Evolutionary conservation across 2,113 vertebrate genomes (phyloP), one percentile per base, ranked within the genome.

Genomic region (Cynoglossus semilaevis): DNA sequence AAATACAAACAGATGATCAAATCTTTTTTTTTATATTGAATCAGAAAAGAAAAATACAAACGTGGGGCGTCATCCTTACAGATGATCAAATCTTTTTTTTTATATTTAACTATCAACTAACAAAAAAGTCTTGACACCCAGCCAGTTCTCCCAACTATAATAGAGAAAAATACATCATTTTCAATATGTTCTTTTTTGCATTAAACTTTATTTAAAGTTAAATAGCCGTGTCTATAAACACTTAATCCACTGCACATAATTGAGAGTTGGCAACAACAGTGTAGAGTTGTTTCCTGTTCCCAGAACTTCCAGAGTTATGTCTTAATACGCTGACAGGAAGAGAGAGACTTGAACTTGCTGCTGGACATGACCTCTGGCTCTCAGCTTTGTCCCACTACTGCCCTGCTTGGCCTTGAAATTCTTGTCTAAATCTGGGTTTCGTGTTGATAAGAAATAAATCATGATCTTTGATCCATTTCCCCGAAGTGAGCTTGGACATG

Each of bases 251-350:
- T 15, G 34, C n/a, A 37, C 15, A 59, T 29, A 52, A 29, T 29
- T 29, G 22, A 29, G 22, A 29, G 22, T 29, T 29, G 22, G 22
- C 22, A 29, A 38, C 67, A 6, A 22, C 65, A 70, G 38, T 65
- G 59, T 15, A 10, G 37, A 57, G 62, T 53, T 57, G 58, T 53
- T 79, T 80, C 68, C 75, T 70, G 74, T 86, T 88, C 79, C 78
- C 81, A 84, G 76, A 68, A 75, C 47, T 64, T 50, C 47, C 42
- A 58, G 38, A 71, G 12, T 29, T 19, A 22, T 76, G 46, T 75
- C 63, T 70, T 46, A 76, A 63, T 37, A 59, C 8, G 41, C 67
- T 67, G 57, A 71, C 71, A 69, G 79, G 72, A 82, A 80, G 63
- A 77, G 46, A 68, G 51, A 45, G 49, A 42, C 70, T 67, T 82